Conservation (phyloP, 1,140 invertebrate genomes). For the Drosophila pseudoananassae region DNA sequence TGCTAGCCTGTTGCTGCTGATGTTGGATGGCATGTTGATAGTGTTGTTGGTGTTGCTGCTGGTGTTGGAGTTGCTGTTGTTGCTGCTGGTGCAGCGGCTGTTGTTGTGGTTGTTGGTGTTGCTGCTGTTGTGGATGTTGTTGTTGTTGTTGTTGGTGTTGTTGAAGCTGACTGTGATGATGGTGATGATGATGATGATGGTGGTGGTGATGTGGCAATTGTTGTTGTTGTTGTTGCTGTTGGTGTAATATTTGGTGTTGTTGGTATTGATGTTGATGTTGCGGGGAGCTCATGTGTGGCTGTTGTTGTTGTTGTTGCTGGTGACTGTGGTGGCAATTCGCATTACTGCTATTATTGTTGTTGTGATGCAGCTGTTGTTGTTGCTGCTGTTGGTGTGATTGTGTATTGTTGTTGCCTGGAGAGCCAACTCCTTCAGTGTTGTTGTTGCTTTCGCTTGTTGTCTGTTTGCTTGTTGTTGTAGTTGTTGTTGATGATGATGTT, state of each 20-base stretch:
- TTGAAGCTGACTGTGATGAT: conserved; percentile 72
- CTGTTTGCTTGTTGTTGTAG: conserved; percentile 65
- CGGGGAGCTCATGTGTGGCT: conserved; percentile 66
- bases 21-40: conserved; percentile 84
- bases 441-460: conserved; percentile 65
- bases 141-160: conserved; percentile 43
- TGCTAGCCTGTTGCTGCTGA: conserved; percentile 86
- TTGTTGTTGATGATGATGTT: conserved; percentile 74
- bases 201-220: conserved; percentile 72
- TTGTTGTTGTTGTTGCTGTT: conserved; percentile 58
- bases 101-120: conserved; percentile 60
- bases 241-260: conserved; percentile 84
- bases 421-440: conserved; percentile 61
- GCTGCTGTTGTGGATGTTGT: conserved; percentile 55
- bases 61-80: conserved; percentile 66
- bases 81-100: conserved; percentile 42
- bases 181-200: conserved; percentile 81
- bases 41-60: conserved; percentile 72
- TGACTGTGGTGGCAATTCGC: conserved; percentile 75
- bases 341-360: conserved; percentile 69
- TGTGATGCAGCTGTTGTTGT: conserved; percentile 57
- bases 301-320: conserved; percentile 84
- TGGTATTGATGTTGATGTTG: conserved; percentile 77
- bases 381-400: conserved; percentile 80
- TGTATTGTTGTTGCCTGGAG: conserved; percentile 79